Conservation (phyloP, 1,140 invertebrate species). For the Brachionus sp. region DNA sequence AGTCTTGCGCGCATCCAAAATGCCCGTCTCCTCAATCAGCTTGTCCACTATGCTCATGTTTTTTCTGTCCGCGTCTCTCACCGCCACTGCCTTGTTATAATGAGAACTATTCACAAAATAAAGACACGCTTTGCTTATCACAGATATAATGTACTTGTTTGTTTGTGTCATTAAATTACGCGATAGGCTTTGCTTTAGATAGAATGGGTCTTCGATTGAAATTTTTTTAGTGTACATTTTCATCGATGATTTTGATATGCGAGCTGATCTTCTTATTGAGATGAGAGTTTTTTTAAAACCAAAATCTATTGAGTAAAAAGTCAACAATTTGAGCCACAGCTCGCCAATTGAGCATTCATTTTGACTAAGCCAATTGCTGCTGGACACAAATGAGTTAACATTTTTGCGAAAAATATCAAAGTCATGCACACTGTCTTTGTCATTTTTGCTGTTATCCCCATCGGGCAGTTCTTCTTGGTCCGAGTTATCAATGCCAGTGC, state of each 20-base stretch:
- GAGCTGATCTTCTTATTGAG: constrained; percentile 53
- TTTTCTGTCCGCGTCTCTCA: neutral
- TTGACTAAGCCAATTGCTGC: neutral
- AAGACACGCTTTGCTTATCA: constrained; percentile 23
- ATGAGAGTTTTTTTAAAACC: constrained; percentile 56
- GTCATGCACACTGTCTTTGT: neutral
- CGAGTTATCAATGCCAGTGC: neutral
- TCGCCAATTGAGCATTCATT: constrained; percentile 50
- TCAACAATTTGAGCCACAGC: constrained; percentile 60
- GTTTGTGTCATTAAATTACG: constrained; percentile 27
- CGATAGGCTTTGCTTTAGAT: constrained; percentile 18
- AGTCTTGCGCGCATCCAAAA: neutral
- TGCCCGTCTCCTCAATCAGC: neutral
- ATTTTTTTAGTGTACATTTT: constrained; percentile 60
- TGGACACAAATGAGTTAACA: neutral
- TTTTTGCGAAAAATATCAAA: neutral
- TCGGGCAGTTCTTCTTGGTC: neutral
- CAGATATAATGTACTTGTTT: constrained; percentile 20
- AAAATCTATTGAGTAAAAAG: constrained; percentile 60
- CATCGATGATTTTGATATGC: constrained; percentile 54
- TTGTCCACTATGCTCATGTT: neutral
- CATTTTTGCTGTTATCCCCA: neutral
- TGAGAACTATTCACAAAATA: constrained; percentile 15
- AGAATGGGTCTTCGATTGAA: constrained; percentile 61
- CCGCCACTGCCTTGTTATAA: neutral